Evolutionary conservation across 2,797 vertebrate genomes (phyloP).

Genomic region (Crax fasciolata): DNA sequence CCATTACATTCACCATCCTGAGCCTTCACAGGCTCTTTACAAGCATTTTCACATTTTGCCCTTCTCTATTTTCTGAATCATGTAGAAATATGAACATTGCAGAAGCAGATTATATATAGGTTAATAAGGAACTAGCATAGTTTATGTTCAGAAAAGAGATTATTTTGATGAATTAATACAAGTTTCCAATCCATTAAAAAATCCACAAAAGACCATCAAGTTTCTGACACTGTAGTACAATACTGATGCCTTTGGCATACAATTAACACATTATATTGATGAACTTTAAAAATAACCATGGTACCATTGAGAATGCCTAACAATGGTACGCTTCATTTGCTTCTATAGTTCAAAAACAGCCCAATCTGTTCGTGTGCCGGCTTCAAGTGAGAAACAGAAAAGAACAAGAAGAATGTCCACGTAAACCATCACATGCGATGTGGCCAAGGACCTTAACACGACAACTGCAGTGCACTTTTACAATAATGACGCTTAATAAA

Average conservation of each 20-base stretch:
- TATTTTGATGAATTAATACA: not conserved
- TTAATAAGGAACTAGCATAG: not conserved
- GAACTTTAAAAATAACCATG: not conserved
- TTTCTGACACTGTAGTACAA: not conserved
- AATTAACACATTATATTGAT: not conserved
- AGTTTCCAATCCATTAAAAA: not conserved
- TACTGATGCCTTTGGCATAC: not conserved
- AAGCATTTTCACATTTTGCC: not conserved
- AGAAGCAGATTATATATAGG: not conserved
- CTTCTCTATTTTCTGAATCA: not conserved
- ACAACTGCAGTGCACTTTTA: not conserved
- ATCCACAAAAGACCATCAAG: not conserved
- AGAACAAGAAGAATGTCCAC: not conserved
- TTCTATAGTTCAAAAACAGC: not conserved
- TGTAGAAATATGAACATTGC: not conserved
- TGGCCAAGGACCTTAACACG: not conserved
- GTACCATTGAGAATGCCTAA: not conserved
- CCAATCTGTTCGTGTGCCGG: not conserved
- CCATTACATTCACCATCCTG: not conserved
- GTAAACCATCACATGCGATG: not conserved
- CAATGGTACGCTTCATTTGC: not conserved
- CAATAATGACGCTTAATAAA: not conserved
- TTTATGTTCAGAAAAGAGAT: not conserved
- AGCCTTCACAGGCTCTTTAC: not conserved
- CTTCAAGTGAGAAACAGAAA: not conserved